Evolutionary conservation across 2,113 vertebrate genomes (phyloP).

Genomic region (Ramphastos sulfuratus): DNA sequence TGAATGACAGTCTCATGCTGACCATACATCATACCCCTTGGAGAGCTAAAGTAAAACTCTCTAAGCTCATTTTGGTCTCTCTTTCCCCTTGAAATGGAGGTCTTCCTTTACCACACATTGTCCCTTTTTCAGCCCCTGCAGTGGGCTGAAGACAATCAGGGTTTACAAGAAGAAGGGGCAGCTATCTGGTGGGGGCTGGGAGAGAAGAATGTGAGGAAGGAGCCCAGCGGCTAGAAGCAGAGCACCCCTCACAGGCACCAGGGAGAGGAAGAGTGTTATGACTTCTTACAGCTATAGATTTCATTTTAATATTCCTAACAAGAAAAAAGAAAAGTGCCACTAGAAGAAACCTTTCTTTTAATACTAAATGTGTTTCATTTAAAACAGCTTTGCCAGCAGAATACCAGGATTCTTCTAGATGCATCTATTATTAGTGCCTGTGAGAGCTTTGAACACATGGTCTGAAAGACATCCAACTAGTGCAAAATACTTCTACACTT

Average conservation of each 20-base stretch:
- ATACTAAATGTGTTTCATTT: background rate
- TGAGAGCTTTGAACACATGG: background rate
- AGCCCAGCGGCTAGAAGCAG: background rate
- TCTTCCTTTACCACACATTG: background rate
- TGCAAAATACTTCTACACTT: background rate
- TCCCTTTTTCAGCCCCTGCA: background rate
- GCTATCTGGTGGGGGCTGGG: fast-evolving
- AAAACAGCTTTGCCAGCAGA: background rate
- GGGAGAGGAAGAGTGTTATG: background rate
- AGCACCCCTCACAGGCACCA: background rate
- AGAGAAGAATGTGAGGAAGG: background rate
- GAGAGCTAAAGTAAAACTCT: background rate
- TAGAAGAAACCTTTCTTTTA: background rate
- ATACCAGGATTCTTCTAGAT: background rate
- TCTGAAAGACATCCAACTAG: background rate
- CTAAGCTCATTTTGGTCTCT: background rate
- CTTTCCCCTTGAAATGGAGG: background rate
- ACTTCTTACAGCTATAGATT: background rate
- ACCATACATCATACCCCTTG: background rate
- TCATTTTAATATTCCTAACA: background rate
- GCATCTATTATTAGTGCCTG: background rate
- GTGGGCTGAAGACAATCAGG: background rate
- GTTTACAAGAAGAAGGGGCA: background rate
- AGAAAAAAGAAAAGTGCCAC: background rate
- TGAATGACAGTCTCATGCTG: background rate